Evolutionary conservation across 2,113 vertebrate genomes (phyloP).

Genomic region (Strigops habroptila): DNA sequence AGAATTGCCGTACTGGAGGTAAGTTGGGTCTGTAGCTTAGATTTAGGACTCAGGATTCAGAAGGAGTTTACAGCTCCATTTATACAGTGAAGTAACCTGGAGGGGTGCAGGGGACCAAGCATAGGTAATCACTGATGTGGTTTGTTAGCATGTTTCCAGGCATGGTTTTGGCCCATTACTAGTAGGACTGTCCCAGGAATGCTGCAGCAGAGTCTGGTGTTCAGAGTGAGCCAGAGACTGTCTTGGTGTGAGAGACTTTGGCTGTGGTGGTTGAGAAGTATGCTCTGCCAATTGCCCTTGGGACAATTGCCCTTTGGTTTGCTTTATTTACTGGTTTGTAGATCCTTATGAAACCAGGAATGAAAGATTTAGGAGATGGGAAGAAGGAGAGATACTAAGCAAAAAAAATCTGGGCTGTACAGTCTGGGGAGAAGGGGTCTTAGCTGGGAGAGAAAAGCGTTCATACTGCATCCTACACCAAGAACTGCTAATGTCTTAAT

Average conservation of each 20-base stretch:
- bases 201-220: not conserved
- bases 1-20: accelerated
- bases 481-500: not conserved
- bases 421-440: not conserved
- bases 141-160: not conserved
- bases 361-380: not conserved
- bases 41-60: not conserved
- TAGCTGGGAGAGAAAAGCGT: not conserved
- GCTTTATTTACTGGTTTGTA: not conserved
- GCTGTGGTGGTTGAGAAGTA: not conserved
- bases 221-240: no score
- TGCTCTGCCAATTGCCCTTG: not conserved
- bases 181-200: not conserved
- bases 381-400: not conserved
- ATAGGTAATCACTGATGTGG: not conserved
- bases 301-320: not conserved
- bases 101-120: not conserved
- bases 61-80: not conserved
- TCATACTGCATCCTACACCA: not conserved
- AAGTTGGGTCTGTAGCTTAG: not conserved
- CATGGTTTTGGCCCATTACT: accelerated
- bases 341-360: not conserved
- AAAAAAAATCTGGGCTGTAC: not conserved
- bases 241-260: not conserved
- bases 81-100: not conserved